A percentile compares a stretch with the other conserved stretches of the same genome.
Evolutionary conservation across 2,113 vertebrate species (phyloP).

Genomic region (Spilogale gracilis): DNA sequence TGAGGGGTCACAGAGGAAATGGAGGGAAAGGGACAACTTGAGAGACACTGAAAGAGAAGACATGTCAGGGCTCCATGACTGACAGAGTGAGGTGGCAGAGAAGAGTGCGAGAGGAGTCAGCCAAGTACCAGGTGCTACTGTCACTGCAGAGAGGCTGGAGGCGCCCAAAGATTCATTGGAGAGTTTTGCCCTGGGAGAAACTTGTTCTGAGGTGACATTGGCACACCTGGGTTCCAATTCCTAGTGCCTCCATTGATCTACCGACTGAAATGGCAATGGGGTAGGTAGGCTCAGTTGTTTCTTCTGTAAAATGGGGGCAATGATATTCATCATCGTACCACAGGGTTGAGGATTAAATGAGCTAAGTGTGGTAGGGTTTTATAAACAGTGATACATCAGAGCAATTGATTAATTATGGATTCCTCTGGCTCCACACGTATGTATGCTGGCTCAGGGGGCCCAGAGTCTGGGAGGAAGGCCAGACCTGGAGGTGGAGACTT

Average conservation of each 20-base stretch:
- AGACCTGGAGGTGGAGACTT: slow-evolving; percentile 40
- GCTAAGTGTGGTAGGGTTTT: not conserved
- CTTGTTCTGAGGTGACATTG: not conserved
- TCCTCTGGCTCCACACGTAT: slow-evolving; percentile 13
- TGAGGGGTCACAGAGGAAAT: not conserved
- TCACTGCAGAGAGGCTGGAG: not conserved
- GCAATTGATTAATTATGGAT: slow-evolving; percentile 4
- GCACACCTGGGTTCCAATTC: not conserved
- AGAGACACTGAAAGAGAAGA: not conserved
- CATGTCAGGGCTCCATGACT: not conserved
- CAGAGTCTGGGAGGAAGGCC: slow-evolving; percentile 51
- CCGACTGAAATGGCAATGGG: not conserved
- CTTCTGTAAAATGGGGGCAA: not conserved
- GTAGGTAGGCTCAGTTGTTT: not conserved
- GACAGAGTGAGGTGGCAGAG: not conserved
- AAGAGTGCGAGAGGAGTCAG: not conserved
- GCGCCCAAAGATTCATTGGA: not conserved
- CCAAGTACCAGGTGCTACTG: not conserved
- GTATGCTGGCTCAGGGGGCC: not conserved
- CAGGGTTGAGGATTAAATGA: not conserved
- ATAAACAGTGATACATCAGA: not conserved
- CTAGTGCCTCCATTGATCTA: not conserved
- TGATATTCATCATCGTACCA: not conserved
- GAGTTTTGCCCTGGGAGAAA: not conserved
- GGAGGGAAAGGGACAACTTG: not conserved